These are phyloP conservation scores for Pycnonotus jocosus DNA, from an alignment of 2,113 vertebrate species.

Conservation along the genomic window DNA sequence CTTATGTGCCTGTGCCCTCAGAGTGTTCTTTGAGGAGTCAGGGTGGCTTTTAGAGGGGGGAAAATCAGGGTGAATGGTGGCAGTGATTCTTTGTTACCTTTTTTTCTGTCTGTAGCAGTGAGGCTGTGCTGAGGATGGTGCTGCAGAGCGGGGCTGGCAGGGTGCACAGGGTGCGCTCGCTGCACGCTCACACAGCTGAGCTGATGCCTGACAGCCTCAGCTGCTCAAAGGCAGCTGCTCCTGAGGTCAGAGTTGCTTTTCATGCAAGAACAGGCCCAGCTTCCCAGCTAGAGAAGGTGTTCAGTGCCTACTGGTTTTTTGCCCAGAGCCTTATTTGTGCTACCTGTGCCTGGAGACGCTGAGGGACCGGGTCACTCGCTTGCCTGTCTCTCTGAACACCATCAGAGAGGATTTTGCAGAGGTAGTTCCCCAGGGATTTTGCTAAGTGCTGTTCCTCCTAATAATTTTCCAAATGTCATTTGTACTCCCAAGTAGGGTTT, in stretches of 20 bases:
- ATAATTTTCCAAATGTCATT: slow-evolving; percentile 18
- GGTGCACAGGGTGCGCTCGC: neutral
- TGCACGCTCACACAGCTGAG: neutral
- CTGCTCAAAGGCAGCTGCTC: neutral
- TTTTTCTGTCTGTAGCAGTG: neutral
- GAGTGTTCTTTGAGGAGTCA: neutral
- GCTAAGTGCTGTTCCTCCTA: slow-evolving; percentile 6
- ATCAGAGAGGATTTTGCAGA: neutral
- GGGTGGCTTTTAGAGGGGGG: neutral
- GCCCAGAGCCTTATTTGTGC: neutral
- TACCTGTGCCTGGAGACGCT: neutral
- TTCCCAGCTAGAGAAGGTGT: neutral
- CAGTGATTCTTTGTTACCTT: fast-evolving
- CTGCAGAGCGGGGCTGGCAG: neutral
- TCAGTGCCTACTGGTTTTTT: neutral
- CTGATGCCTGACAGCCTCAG: neutral
- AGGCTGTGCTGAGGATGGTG: neutral
- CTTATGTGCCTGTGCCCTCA: neutral
- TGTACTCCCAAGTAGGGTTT: neutral
- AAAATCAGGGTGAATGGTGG: neutral
- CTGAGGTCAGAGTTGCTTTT: neutral
- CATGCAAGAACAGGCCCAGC: neutral
- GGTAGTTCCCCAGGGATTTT: slow-evolving; percentile 17
- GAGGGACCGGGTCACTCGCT: neutral
- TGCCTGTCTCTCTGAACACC: neutral